Evolutionary conservation across 2,797 vertebrate species (phyloP).

Genomic region (Okamejei kenojei): DNA sequence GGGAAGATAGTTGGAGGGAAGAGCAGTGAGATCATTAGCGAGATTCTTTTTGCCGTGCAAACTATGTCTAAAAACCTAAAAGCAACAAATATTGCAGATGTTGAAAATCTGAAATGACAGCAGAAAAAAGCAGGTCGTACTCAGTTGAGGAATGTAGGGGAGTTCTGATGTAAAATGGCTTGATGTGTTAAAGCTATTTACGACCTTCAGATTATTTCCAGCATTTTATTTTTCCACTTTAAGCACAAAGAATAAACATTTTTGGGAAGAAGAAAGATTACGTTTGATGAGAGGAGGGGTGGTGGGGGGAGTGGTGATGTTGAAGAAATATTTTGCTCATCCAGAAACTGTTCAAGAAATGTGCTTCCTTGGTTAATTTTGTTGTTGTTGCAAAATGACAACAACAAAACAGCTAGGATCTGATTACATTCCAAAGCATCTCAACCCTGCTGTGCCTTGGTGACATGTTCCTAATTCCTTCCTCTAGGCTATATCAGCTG

Average conservation of each 20-base stretch:
- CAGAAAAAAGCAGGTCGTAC: too few relatives aligned
- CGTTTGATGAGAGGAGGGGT: background rate
- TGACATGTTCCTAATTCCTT: background rate
- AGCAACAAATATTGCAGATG: too few relatives aligned
- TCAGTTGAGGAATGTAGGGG: too few relatives aligned
- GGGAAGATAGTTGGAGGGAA: background rate
- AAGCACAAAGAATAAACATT: too few relatives aligned
- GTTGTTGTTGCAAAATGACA: background rate
- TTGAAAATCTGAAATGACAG: too few relatives aligned
- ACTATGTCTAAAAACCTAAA: too few relatives aligned
- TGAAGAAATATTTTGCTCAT: background rate
- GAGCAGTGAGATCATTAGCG: background rate
- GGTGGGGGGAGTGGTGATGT: background rate
- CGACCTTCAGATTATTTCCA: too few relatives aligned
- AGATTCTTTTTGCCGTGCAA: too few relatives aligned
- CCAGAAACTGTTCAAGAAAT: background rate
- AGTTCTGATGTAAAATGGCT: too few relatives aligned
- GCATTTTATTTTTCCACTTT: too few relatives aligned
- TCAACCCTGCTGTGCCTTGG: background rate
- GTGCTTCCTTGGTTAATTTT: background rate
- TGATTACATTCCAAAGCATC: background rate
- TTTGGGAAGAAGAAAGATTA: background rate
- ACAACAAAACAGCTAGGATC: background rate
- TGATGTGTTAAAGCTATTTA: too few relatives aligned
- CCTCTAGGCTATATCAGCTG: conserved; percentile 66